These are phyloP conservation scores for Tenthredo notha DNA, from an alignment of 2,888 invertebrate genomes.

Conservation along the genomic window DNA sequence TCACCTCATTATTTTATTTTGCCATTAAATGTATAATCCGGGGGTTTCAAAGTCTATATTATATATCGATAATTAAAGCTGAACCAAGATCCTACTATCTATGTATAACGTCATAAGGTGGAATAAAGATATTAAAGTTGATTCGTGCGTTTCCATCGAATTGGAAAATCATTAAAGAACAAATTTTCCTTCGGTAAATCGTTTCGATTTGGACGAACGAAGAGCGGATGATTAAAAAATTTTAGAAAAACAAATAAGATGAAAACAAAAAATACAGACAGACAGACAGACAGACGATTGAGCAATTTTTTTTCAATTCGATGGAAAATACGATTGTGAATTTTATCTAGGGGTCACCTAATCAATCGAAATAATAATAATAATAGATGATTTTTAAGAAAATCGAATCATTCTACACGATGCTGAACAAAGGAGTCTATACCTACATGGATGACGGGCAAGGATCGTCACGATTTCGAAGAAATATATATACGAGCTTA, in stretches of 20 bases:
- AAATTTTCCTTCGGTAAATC: no score
- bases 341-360: not conserved
- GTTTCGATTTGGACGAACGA: not conserved
- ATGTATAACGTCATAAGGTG: not conserved
- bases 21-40: not conserved
- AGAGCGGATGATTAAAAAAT: no score
- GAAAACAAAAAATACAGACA: no score
- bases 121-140: not conserved
- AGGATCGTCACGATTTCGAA: not conserved
- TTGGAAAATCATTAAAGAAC: no score
- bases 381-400: not conserved
- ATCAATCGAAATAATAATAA: not conserved
- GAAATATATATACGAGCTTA: not conserved
- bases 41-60: not conserved
- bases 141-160: not conserved
- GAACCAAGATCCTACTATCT: not conserved
- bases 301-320: no score
- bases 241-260: no score
- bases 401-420: not conserved
- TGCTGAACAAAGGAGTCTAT: not conserved
- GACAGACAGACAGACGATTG: no score
- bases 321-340: not conserved
- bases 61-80: not conserved
- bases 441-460: not conserved
- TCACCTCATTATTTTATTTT: not conserved